Conservation (phyloP, 2,113 vertebrate genomes). For the Eptesicus fuscus region DNA sequence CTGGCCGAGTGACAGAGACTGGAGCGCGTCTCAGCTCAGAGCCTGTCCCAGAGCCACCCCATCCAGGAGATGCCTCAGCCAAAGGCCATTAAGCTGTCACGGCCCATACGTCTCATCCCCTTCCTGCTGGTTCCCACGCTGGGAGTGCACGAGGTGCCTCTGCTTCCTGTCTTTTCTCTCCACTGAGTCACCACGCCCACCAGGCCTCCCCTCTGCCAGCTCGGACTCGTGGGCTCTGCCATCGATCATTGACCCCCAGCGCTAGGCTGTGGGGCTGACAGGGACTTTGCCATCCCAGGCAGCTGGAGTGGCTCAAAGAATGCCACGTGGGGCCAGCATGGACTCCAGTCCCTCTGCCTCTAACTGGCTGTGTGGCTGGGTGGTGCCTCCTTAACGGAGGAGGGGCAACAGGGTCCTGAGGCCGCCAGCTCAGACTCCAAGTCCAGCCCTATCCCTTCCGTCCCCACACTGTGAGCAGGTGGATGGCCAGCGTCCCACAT, state of each 20-base stretch:
- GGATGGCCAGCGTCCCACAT: background rate
- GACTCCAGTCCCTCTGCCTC: background rate
- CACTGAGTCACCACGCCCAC: constrained; percentile 40
- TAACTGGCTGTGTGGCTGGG: fast-evolving
- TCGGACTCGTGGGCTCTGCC: constrained; percentile 72
- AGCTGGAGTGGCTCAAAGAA: background rate
- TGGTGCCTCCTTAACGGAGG: fast-evolving
- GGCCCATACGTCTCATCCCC: background rate
- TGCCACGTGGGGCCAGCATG: fast-evolving
- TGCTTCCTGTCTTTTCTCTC: background rate
- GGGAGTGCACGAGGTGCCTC: background rate
- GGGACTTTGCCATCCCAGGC: background rate
- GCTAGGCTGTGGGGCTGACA: background rate
- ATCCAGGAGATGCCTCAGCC: background rate
- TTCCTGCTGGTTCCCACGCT: background rate
- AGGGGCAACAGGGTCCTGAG: background rate
- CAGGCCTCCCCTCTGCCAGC: constrained; percentile 43
- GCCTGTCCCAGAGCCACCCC: background rate
- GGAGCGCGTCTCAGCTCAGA: fast-evolving
- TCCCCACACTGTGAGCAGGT: background rate
- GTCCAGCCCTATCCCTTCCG: background rate
- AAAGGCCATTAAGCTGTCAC: constrained; percentile 26
- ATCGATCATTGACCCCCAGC: constrained; percentile 62
- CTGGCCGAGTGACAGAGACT: no score
- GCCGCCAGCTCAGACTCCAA: background rate